Evolutionary conservation across 2,113 vertebrate species (phyloP).

Genomic region (Ochotona curzoniae): DNA sequence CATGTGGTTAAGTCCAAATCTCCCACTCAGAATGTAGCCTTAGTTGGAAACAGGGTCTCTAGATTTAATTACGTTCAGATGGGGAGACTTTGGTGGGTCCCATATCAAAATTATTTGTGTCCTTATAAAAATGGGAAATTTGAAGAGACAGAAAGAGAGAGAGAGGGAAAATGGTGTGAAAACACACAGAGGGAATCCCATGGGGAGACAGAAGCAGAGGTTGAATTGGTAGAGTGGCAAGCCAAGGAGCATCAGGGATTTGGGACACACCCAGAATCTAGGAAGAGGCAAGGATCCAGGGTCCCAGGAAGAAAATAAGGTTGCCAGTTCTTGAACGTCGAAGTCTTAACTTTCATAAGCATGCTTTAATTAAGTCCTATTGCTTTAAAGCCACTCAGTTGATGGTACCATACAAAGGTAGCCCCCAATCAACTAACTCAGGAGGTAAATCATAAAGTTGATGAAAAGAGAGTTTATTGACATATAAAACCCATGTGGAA

Average conservation of each 20-base stretch:
- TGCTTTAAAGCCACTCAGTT: not conserved
- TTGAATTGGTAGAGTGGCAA: not conserved
- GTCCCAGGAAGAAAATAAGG: not conserved
- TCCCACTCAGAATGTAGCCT: not conserved
- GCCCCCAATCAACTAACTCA: not conserved
- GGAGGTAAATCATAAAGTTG: not conserved
- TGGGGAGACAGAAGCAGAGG: not conserved
- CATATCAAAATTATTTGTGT: not conserved
- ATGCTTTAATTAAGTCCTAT: not conserved
- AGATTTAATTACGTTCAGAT: not conserved
- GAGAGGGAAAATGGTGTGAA: not conserved
- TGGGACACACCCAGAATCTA: not conserved
- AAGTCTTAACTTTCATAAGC: not conserved
- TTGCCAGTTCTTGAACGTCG: not conserved
- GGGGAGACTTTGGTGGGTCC: not conserved
- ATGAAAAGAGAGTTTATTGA: not conserved
- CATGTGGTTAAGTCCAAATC: not conserved
- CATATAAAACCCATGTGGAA: no score
- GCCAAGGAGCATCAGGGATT: not conserved
- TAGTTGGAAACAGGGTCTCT: not conserved
- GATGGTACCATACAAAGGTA: not conserved
- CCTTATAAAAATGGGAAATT: not conserved
- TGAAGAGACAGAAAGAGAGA: not conserved
- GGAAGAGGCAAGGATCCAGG: not conserved
- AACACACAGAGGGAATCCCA: not conserved